These are phyloP conservation scores for Hiodon alosoides DNA, from an alignment of 2,113 vertebrate genomes.

Conservation along the genomic window DNA sequence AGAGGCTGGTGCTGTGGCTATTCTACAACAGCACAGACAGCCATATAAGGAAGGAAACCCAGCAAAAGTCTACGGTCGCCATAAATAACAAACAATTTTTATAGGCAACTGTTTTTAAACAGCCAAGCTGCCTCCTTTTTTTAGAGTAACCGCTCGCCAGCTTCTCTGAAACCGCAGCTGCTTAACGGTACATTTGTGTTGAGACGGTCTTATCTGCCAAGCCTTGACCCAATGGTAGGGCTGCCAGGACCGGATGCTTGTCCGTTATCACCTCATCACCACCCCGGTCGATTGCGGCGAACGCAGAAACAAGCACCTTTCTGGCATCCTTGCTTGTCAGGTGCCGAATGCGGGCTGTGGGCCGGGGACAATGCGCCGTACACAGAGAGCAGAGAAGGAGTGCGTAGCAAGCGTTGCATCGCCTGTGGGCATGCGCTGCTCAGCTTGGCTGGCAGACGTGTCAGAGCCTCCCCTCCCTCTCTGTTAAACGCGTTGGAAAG, in stretches of 20 bases:
- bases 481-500: too few species aligned
- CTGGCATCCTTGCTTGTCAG: slow-evolving; percentile 34
- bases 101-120: slow-evolving; percentile 35
- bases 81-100: slow-evolving; percentile 38
- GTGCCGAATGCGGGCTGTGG: slow-evolving; percentile 60
- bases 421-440: slow-evolving; percentile 30
- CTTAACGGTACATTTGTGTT: slow-evolving; percentile 40
- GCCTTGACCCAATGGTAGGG: slow-evolving; percentile 52
- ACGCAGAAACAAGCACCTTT: slow-evolving; percentile 22
- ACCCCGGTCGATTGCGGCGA: slow-evolving; percentile 33
- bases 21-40: too few species aligned
- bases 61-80: slow-evolving; percentile 29
- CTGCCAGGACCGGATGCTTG: slow-evolving; percentile 51
- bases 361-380: slow-evolving; percentile 52
- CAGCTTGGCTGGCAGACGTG: slow-evolving; percentile 19
- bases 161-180: slow-evolving; percentile 41
- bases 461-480: not conserved
- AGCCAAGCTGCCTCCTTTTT: slow-evolving; percentile 25
- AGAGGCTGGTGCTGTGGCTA: too few species aligned
- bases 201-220: slow-evolving; percentile 51
- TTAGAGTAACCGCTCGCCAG: slow-evolving; percentile 33
- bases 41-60: too few species aligned
- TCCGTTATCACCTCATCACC: slow-evolving; percentile 52
- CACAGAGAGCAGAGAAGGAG: slow-evolving; percentile 52
- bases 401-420: slow-evolving; percentile 49